These are phyloP conservation scores for Resseliella maxima DNA, from an alignment of 2,888 invertebrate species.

Conservation along the genomic window DNA sequence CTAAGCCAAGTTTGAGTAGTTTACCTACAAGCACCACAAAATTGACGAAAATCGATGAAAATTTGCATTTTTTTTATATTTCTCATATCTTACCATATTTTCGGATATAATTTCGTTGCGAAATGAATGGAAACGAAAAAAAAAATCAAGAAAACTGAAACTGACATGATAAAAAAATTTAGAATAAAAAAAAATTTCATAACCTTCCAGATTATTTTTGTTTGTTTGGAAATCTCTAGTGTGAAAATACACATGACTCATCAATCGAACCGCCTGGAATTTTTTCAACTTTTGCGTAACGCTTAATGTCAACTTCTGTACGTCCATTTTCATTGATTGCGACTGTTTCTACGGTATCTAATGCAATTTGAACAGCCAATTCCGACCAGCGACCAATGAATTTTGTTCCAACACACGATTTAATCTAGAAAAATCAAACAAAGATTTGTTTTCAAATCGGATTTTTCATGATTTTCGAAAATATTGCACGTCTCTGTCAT, in stretches of 20 bases:
- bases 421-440: slow-evolving; percentile 67
- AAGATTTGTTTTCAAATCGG: background rate
- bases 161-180: no score
- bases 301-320: slow-evolving; percentile 96
- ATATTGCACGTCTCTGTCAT: slow-evolving; percentile 71
- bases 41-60: no score
- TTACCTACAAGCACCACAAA: no score
- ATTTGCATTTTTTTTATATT: no score
- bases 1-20: no score
- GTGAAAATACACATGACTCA: slow-evolving; percentile 92
- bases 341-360: slow-evolving; percentile 95
- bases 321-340: slow-evolving; percentile 88
- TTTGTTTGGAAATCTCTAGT: no score
- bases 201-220: no score
- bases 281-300: slow-evolving; percentile 94
- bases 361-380: slow-evolving; percentile 93
- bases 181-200: no score
- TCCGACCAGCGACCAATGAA: slow-evolving; percentile 97
- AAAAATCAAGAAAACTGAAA: no score
- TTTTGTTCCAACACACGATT: slow-evolving; percentile 96
- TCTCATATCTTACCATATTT: no score
- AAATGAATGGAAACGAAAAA: no score
- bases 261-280: slow-evolving; percentile 97
- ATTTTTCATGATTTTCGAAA: slow-evolving; percentile 63
- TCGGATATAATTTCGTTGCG: no score